Conservation (phyloP, 2,888 invertebrate species). For the Hyppa rectilinea region DNA sequence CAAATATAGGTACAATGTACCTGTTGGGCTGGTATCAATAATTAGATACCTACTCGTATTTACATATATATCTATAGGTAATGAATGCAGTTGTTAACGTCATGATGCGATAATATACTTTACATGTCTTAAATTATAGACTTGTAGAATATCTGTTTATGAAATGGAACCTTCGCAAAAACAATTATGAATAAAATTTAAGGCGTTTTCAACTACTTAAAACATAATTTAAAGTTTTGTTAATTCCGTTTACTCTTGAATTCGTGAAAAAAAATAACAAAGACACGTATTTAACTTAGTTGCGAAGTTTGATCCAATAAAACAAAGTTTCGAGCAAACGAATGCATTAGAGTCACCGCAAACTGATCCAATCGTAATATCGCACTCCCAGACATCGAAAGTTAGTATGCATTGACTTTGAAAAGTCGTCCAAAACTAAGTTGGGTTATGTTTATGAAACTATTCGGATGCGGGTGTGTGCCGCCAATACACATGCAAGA, state of each 20-base stretch:
- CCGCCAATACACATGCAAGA: slow-evolving; percentile 90
- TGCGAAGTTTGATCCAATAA: slow-evolving; percentile 87
- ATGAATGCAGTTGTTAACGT: background rate
- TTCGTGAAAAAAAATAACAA: slow-evolving; percentile 75
- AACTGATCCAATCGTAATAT: slow-evolving; percentile 90
- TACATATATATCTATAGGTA: background rate
- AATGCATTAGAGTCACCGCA: slow-evolving; percentile 89
- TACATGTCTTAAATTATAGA: background rate
- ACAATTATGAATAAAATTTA: background rate
- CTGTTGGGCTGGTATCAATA: background rate
- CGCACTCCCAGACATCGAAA: slow-evolving; percentile 90
- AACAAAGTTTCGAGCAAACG: slow-evolving; percentile 89
- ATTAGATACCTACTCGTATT: too few species aligned
- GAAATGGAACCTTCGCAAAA: background rate
- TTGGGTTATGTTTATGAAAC: slow-evolving; percentile 91
- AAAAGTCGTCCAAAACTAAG: slow-evolving; percentile 91
- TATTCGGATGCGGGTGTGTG: slow-evolving; percentile 90
- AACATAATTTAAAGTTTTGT: slow-evolving; percentile 8
- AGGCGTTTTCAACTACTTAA: background rate
- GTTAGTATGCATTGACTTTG: slow-evolving; percentile 91
- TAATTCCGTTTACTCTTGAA: slow-evolving; percentile 24
- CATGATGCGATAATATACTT: background rate
- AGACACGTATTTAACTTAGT: slow-evolving; percentile 83
- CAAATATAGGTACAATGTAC: background rate
- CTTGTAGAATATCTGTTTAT: background rate